Evolutionary conservation across 2,797 vertebrate species (phyloP).

Genomic region (Channallabes apus): DNA sequence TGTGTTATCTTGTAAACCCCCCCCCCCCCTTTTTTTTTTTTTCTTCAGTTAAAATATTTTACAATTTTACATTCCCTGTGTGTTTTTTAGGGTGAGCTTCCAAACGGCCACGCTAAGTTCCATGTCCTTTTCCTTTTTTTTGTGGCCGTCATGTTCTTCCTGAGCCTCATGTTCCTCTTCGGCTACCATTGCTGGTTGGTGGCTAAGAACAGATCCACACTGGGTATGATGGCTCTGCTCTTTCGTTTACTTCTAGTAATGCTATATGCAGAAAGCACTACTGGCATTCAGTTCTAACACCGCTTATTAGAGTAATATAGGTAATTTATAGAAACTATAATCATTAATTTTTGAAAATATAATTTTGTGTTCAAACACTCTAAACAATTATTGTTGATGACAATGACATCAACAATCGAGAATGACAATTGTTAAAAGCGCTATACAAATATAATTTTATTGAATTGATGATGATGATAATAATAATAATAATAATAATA

Average conservation of each 20-base stretch:
- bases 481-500: no score
- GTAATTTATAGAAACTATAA: background rate
- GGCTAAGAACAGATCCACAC: constrained; percentile 92
- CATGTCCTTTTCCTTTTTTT: constrained; percentile 96
- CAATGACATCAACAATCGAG: no score
- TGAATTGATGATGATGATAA: no score
- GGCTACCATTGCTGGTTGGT: constrained; percentile 97
- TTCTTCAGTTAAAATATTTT: background rate
- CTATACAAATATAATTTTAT: no score
- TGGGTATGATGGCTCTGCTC: constrained; percentile 77
- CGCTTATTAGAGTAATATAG: background rate
- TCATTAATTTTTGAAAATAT: background rate
- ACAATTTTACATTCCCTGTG: constrained; percentile 43
- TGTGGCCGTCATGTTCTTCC: constrained; percentile 95
- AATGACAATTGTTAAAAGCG: no score
- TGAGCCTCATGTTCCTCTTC: constrained; percentile 96
- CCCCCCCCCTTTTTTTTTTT: no score
- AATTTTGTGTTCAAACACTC: background rate
- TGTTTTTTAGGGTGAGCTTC: constrained; percentile 80
- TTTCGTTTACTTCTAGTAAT: background rate
- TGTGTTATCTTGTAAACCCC: no score
- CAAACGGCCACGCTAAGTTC: constrained; percentile 88
- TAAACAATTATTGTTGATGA: no score
- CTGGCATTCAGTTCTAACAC: background rate
- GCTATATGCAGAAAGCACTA: background rate